These are phyloP conservation scores for Amniataba percoides DNA, from an alignment of 2,797 vertebrate genomes.

Conservation along the genomic window DNA sequence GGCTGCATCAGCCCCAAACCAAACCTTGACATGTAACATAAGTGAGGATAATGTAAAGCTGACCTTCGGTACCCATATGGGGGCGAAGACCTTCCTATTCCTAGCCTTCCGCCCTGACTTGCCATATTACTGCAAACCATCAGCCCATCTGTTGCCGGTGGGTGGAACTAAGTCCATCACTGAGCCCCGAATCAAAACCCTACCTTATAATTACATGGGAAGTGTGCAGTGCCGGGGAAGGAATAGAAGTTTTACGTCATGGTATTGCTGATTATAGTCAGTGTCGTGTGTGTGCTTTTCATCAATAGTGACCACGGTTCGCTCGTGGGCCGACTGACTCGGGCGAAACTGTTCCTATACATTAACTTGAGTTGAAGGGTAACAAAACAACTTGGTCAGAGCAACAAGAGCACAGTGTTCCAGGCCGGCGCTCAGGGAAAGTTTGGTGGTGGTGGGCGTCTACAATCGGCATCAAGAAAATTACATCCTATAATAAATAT, in stretches of 20 bases:
- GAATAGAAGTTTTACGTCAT: conserved; percentile 76
- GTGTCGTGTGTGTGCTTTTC: conserved; percentile 59
- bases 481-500: conserved; percentile 64
- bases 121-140: conserved; percentile 64
- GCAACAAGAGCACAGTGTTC: conserved; percentile 64
- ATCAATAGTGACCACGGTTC: conserved; percentile 63
- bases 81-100: conserved; percentile 41
- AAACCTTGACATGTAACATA: conserved; percentile 31
- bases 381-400: conserved; percentile 59
- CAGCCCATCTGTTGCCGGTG: conserved; percentile 74
- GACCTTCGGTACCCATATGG: conserved; percentile 33
- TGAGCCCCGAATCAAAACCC: conserved; percentile 71
- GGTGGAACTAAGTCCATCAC: conserved; percentile 83
- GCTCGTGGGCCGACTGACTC: conserved; percentile 53
- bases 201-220: conserved; percentile 85
- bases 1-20: conserved; percentile 39
- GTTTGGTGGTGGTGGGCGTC: conserved; percentile 33
- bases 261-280: conserved; percentile 76
- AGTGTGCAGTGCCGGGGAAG: conserved; percentile 64
- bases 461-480: conserved; percentile 57
- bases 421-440: conserved; percentile 28
- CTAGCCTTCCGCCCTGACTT: conserved; percentile 48
- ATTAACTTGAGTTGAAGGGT: conserved; percentile 45
- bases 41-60: conserved; percentile 34
- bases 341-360: conserved; percentile 52